A percentile compares a stretch with the other conserved stretches of the same genome.
Conservation (phyloP, 2,888 invertebrate genomes). For the Rhagonycha fulva region DNA sequence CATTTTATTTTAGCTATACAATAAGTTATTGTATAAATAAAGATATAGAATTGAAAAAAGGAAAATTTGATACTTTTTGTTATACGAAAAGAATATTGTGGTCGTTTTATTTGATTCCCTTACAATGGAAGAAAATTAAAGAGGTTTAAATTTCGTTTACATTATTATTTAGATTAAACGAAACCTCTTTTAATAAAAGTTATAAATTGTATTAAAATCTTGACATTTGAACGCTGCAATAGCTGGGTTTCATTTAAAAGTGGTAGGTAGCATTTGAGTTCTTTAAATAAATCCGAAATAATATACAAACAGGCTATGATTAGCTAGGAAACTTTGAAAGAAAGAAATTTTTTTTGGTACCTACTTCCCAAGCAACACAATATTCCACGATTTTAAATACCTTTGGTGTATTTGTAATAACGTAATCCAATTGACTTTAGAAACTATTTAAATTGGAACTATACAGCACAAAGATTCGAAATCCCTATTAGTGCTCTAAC, state of each 20-base stretch:
- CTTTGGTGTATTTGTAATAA: neutral
- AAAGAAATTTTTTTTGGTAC: too few species aligned
- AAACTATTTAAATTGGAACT: neutral
- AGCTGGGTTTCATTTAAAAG: neutral
- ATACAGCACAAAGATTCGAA: neutral
- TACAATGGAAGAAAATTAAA: neutral
- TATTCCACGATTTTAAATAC: neutral
- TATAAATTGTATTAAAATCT: neutral
- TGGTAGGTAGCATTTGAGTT: neutral
- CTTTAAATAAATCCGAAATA: neutral
- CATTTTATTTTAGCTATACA: neutral
- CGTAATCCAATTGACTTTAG: neutral
- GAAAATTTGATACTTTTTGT: neutral
- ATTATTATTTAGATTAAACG: neutral
- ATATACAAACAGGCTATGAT: neutral
- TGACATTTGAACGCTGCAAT: neutral
- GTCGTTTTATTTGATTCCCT: neutral
- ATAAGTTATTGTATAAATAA: neutral
- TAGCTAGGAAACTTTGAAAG: neutral
- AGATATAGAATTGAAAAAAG: neutral
- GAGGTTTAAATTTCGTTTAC: neutral
- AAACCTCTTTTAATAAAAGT: neutral
- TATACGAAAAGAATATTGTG: neutral
- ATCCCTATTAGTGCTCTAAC: neutral
- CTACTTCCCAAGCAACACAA: too few species aligned